A percentile compares a stretch with the other conserved stretches of the same genome.
These are phyloP conservation scores for Carterocephalus palaemon DNA, from an alignment of 2,888 invertebrate species.

Conservation along the genomic window DNA sequence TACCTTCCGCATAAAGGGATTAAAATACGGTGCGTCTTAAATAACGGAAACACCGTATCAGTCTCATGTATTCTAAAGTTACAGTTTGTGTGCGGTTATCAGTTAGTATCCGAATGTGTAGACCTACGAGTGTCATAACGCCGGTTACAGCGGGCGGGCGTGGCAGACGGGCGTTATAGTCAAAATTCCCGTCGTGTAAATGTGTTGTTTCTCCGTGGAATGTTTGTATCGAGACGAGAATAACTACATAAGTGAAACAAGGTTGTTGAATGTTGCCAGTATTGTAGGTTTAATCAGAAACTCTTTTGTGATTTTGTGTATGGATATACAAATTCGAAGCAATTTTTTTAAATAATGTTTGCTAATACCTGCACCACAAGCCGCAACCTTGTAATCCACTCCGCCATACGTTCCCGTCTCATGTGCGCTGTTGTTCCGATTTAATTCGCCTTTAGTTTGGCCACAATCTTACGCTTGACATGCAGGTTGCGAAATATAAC, in stretches of 20 bases:
- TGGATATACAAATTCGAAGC: no score
- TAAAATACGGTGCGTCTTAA: no score
- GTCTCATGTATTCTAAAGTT: background rate
- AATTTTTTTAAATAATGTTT: slow-evolving; percentile 5
- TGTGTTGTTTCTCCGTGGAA: no score
- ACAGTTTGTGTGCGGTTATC: background rate
- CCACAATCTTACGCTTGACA: slow-evolving; percentile 12
- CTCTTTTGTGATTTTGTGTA: no score
- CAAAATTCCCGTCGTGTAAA: slow-evolving; percentile 11
- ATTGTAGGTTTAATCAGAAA: no score
- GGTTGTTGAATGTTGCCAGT: no score
- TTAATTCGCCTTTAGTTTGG: slow-evolving; percentile 21
- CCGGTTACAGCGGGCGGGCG: slow-evolving; percentile 7
- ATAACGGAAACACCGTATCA: background rate
- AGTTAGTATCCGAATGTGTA: slow-evolving; percentile 2
- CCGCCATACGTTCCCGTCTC: slow-evolving; percentile 20
- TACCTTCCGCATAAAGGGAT: no score
- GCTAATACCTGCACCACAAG: slow-evolving; percentile 16
- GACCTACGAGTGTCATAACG: background rate
- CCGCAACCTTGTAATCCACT: slow-evolving; percentile 23
- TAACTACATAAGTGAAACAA: no score
- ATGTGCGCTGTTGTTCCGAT: slow-evolving; percentile 4
- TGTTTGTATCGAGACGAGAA: no score
- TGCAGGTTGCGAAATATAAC: slow-evolving; percentile 57
- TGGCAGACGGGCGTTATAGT: slow-evolving; percentile 8